Evolutionary conservation across 2,797 vertebrate species (phyloP), one percentile per base, ranked within the genome.

Genomic region (Avahi laniger): DNA sequence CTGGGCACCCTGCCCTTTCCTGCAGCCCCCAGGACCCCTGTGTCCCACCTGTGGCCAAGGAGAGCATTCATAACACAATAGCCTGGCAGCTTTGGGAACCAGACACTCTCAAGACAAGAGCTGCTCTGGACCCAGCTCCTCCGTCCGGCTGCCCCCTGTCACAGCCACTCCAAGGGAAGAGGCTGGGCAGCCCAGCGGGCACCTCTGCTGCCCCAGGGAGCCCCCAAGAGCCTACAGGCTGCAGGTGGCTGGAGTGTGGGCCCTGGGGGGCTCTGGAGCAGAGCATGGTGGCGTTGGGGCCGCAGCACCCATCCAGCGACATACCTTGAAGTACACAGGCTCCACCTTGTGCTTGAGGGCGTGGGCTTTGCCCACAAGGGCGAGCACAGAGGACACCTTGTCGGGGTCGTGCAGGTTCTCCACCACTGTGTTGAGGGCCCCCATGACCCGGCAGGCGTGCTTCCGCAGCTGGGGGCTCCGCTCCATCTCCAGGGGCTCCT

Each of bases 291-390:
- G 17, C 0, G 11, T 7, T 7, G 17, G n/a, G 38, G 7, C 1
- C 17, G 38, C 28, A 17, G 52, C 8, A 15, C 33, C 14, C 28
- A 12, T 2, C 33, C 1, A 0, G 67, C 3, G 0, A 2, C 90
- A 0, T 98, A 99, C 99, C 99, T 99, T 99, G 96, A 99, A 99
- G 98, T 99, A 99, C 97, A 99, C 98, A 0, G 99, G 99, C 83
- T 99, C 99, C 98, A 99, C 99, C 98, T 99, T 99, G 98, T 99
- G 99, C 98, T 99, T 99, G 97, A 99, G 97, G n/a, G 99, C 99
- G 0, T 99, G 99, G 82, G 99, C 99, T 96, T 99, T 99, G 96
- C 99, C 99, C 97, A 99, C 99, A 93, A 99, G 98, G 84, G 99
- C 98, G 96, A 99, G 98, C 72, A 99, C 99, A 0, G 99, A 99